Base-by-base conservation (phyloP, 2,888 invertebrate genomes). In the Protonemura montana region DNA sequence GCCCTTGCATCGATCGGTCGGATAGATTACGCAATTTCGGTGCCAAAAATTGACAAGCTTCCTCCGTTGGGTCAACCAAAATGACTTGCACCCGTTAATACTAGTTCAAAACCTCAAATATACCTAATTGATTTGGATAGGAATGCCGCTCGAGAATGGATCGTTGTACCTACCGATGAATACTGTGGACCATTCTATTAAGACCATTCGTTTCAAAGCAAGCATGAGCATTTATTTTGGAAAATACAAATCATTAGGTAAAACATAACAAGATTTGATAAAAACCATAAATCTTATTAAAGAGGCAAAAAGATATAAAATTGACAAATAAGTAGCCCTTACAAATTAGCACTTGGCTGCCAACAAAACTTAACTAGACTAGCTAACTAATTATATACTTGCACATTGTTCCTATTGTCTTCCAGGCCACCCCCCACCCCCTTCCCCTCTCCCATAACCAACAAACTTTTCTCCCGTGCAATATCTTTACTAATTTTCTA, bases 361-460 rank as follows among this genome's bases (percentile, higher is more conserved):
- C 7, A 21, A 59, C 59, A 59, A 59, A 59, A 21, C 59, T 59
- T 59, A 59, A 59, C 59, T 59, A 59, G 59, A 59, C 59, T 59
- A 41, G 41, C 41, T 41, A 21, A 59, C 59, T 59, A 59, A 59
- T 59, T 59, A 6, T 81, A 81, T 81, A 29, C 29, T 82, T 82
- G 82, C 86, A 82, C 59, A 86, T 83, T 86, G 86, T 87, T 87
- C 87, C 86, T 86, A 84, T 86, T 87, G 86, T 85, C 86, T 83
- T 86, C 85, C 86, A 85, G 41, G 35, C 80, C 86, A 28, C 81
- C 86, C n/a, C 80, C 83, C 28, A 27, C 80, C 80, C 77, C 80
- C 42, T 25, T 29, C 30, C 82, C 84, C 42, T 76, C 41, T 16
- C 81, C 59, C 35, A 76, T 86, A 21, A 76, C 76, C 41, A n/a